Conservation (phyloP, 2,113 vertebrate genomes). For the Hydropotes inermis region DNA sequence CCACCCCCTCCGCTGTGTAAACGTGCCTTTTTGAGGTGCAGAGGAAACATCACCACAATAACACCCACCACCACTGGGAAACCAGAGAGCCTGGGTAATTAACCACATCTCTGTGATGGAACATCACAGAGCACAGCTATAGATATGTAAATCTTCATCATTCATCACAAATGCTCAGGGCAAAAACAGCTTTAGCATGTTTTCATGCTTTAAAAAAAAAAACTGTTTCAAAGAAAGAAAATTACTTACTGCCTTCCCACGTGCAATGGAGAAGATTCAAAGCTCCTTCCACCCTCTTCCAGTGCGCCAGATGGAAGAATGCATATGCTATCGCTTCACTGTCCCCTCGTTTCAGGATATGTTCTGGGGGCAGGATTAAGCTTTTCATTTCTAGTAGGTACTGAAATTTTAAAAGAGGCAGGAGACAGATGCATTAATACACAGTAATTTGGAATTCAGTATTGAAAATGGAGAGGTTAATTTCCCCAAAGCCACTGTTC, state of each 20-base stretch:
- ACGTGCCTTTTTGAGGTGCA: background rate
- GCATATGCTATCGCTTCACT: conserved; percentile 98
- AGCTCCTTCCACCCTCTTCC: conserved; percentile 98
- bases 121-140: background rate
- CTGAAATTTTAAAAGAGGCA: conserved; percentile 82
- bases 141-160: conserved; percentile 16
- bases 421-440: conserved; percentile 60
- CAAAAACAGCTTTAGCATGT: conserved; percentile 47
- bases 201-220: conserved; percentile 16
- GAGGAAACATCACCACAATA: background rate
- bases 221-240: conserved; percentile 72
- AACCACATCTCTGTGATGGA: background rate
- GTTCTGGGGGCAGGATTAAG: conserved; percentile 97
- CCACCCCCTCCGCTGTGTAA: background rate
- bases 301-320: conserved; percentile 99
- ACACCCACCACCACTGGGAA: background rate
- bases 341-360: conserved; percentile 99
- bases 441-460: conserved; percentile 50
- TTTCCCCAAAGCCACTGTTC: conserved; percentile 64
- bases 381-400: conserved; percentile 99
- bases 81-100: background rate
- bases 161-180: background rate
- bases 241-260: conserved; percentile 99
- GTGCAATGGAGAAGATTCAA: conserved; percentile 98
- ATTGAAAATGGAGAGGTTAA: conserved; percentile 21